Base-by-base conservation (phyloP, 2,797 vertebrate genomes). In the Sternotherus odoratus region DNA sequence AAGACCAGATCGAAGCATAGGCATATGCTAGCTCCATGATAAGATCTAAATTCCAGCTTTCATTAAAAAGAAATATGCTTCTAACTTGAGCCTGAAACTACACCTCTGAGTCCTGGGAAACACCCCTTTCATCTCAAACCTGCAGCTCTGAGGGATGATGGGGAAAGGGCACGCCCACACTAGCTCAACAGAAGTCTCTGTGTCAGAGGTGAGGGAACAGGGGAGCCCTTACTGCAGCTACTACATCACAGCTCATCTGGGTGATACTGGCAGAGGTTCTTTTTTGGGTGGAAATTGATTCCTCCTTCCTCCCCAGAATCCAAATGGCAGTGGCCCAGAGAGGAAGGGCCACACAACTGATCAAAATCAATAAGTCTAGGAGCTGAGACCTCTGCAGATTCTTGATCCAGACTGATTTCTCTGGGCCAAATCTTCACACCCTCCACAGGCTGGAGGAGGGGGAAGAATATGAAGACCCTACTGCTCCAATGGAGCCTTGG, bases 331-430 rank as follows among this genome's bases (percentile, higher is more conserved):
- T 33, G 30, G 30, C 7, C 57, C 57, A 60, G 28, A 60, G 6
- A 33, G 9, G 75, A 91, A 89, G 5, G 1, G 3, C 19, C 54
- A 79, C 33, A 53, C 54, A 9, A 72, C 77, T 92, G 83, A 72
- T 50, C 60, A 69, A 95, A 87, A 92, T 83, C 75, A 69, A 89
- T 54, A 28, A 60, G 13, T 12, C 28, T 60, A 60, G 28, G 28
- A 60, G 28, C 85, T 92, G 87, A 30, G 90, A 36, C 43, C 83
- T 77, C 83, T 90, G 79, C 48, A 96, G 81, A 89, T 92, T 80
- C 69, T 90, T 93, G 78, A 69, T 93, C 79, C 78, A 79, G 78
- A 57, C 77, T 57, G 6, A 12, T 57, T 30, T 57, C 12, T 57
- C 28, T 57, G 56, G 28, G 28, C 56, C 28, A 57, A 57, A 57